phyloP scores from a whole-genome alignment of 2,888 invertebrate species.

The Trissonchulus latispiculum region DNA sequence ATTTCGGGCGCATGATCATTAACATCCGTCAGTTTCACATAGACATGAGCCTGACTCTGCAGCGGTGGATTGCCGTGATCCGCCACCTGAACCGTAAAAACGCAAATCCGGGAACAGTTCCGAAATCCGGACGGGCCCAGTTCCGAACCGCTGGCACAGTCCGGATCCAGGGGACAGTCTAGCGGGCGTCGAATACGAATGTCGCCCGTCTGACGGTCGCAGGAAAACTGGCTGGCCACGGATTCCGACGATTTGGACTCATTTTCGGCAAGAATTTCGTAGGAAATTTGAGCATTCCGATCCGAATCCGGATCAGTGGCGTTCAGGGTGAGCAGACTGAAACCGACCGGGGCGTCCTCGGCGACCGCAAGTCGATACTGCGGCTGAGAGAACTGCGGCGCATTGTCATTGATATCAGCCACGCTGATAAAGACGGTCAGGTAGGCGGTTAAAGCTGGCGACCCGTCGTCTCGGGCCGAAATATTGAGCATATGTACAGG shows the following conservation, averaged over 20 bases:
- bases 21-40: constrained; percentile 73
- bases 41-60: constrained; percentile 65
- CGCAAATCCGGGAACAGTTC: constrained; percentile 51
- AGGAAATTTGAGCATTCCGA: constrained; percentile 67
- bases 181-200: neutral
- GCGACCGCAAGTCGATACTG: constrained; percentile 63
- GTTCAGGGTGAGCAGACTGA: constrained; percentile 73
- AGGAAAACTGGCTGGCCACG: constrained; percentile 50
- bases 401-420: constrained; percentile 69
- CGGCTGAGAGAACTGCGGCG: constrained; percentile 67
- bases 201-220: constrained; percentile 1
- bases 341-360: constrained; percentile 76
- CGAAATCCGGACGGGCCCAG: neutral
- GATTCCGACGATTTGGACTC: neutral
- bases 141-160: neutral
- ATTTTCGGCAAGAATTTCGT: constrained; percentile 58
- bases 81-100: constrained; percentile 74
- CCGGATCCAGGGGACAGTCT: neutral
- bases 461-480: constrained; percentile 76
- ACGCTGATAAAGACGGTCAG: constrained; percentile 62
- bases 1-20: constrained; percentile 91
- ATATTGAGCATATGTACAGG: constrained; percentile 75
- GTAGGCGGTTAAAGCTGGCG: constrained; percentile 68
- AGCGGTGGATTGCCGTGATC: constrained; percentile 69
- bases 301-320: constrained; percentile 75